Conservation (phyloP, 2,888 invertebrate genomes). For the Brachynemurus nebulosus region DNA sequence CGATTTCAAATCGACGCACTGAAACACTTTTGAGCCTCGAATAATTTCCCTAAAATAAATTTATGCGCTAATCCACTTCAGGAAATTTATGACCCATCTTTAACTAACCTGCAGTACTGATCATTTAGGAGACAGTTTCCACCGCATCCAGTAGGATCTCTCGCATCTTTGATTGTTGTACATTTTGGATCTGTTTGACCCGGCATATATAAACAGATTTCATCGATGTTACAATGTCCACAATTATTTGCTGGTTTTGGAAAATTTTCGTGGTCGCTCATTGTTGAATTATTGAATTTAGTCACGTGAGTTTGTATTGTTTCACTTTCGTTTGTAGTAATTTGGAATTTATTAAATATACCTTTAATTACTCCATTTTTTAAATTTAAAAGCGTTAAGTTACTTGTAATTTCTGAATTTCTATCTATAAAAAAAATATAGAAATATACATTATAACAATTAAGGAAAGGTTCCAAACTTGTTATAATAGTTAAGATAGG, state of each 20-base stretch:
- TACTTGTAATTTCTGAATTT: too few species aligned
- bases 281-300: too few species aligned
- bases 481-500: too few species aligned
- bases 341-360: too few species aligned
- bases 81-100: not conserved
- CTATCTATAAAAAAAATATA: too few species aligned
- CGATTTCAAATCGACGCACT: not conserved
- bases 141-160: slow-evolving; percentile 43
- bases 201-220: slow-evolving; percentile 26
- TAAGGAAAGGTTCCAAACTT: too few species aligned
- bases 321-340: too few species aligned
- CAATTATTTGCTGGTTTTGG: slow-evolving; percentile 20
- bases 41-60: not conserved
- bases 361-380: too few species aligned
- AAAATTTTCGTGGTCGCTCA: too few species aligned
- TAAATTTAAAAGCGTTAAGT: too few species aligned
- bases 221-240: slow-evolving; percentile 19
- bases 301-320: too few species aligned
- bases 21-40: not conserved
- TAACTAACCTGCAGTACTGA: slow-evolving; percentile 38
- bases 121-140: slow-evolving; percentile 48
- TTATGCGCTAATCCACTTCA: not conserved
- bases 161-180: slow-evolving; percentile 21
- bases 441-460: too few species aligned
- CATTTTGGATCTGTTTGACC: slow-evolving; percentile 25